A percentile compares a stretch with the other conserved stretches of the same genome.
phyloP scores from a whole-genome alignment of 2,113 vertebrate genomes.

The Gorsachius goisagi region DNA sequence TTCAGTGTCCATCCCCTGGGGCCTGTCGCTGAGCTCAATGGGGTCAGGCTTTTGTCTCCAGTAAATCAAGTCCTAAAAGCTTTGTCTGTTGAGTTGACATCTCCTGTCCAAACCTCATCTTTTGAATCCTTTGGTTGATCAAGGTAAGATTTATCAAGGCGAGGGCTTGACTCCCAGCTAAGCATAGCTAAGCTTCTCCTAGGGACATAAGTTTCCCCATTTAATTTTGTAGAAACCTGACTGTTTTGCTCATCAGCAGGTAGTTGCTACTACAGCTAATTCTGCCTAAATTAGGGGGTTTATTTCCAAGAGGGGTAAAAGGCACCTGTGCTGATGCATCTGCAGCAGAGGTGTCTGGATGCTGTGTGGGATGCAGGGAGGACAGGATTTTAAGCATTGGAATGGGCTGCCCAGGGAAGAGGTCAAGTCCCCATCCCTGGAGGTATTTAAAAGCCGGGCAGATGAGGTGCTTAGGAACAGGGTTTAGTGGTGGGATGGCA shows the following conservation, averaged over 20 bases:
- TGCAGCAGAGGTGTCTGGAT: background rate
- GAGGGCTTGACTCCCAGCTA: background rate
- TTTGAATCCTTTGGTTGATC: background rate
- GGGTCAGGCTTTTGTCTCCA: background rate
- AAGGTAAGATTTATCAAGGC: background rate
- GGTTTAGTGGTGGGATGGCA: too few species aligned
- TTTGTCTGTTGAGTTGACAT: background rate
- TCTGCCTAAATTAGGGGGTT: fast-evolving
- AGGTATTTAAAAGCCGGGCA: too few species aligned
- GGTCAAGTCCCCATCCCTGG: too few species aligned
- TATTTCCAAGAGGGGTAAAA: background rate
- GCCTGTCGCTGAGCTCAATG: background rate
- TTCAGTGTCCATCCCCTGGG: background rate
- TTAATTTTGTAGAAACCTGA: background rate
- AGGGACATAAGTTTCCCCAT: background rate
- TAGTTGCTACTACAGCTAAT: background rate
- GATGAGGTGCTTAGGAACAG: too few species aligned
- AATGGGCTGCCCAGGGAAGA: too few species aligned
- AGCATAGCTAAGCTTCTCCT: background rate
- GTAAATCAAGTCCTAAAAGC: background rate
- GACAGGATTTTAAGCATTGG: too few species aligned
- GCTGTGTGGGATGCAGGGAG: background rate
- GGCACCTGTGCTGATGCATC: background rate
- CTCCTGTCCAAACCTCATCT: background rate
- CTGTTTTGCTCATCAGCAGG: background rate